phyloP scores from a whole-genome alignment of 1,140 invertebrate genomes.

The Apocrypta bakeri region DNA sequence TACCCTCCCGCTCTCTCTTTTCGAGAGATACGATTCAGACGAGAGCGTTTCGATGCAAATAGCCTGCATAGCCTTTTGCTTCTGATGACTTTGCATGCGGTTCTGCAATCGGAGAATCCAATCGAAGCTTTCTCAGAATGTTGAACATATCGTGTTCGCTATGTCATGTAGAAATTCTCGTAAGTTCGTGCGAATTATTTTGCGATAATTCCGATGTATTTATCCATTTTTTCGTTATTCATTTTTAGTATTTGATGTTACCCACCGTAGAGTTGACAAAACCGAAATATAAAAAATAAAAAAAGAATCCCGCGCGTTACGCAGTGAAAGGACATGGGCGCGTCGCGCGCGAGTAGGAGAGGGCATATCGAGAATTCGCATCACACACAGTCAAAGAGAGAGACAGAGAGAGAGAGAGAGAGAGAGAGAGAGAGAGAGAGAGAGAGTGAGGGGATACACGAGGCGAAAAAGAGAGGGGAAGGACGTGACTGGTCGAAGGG shows the following conservation, averaged over 20 bases:
- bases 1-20: conserved; percentile 29
- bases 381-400: background rate
- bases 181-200: too few relatives aligned
- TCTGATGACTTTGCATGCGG: too few relatives aligned
- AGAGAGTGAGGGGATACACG: background rate
- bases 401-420: conserved; percentile 34
- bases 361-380: conserved; percentile 44
- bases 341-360: conserved; percentile 26
- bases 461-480: background rate
- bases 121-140: too few relatives aligned
- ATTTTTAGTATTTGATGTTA: too few relatives aligned
- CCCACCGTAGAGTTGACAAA: conserved; percentile 49
- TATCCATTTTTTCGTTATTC: too few relatives aligned
- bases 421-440: background rate
- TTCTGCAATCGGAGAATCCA: too few relatives aligned
- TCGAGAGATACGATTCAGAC: background rate
- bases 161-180: too few relatives aligned
- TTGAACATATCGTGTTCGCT: background rate
- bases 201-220: too few relatives aligned
- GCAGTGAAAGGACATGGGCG: conserved; percentile 18
- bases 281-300: conserved; percentile 23
- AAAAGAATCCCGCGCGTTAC: too few relatives aligned
- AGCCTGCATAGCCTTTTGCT: too few relatives aligned
- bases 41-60: background rate
- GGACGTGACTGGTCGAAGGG: background rate